These are phyloP conservation scores for Cyprinodon tularosa DNA, from an alignment of 2,113 vertebrate species.

Conservation along the genomic window DNA sequence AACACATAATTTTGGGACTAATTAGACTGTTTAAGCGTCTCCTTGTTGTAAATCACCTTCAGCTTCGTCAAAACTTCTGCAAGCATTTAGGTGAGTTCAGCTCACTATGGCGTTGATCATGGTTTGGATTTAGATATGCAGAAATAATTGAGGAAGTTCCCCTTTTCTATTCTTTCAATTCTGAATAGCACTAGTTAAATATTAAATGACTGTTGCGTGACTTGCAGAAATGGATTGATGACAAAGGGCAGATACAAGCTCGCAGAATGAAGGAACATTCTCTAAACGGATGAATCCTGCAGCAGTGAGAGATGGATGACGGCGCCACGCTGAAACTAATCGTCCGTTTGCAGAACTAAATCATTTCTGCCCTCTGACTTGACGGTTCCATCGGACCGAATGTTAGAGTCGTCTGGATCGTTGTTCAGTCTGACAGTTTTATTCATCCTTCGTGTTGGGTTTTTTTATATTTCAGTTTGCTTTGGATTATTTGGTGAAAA, in stretches of 20 bases:
- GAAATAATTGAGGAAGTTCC: background rate
- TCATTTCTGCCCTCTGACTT: constrained; percentile 31
- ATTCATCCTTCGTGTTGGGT: constrained; percentile 1
- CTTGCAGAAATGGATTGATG: no score
- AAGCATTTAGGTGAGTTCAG: no score
- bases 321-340: constrained; percentile 13
- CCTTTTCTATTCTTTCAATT: background rate
- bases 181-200: background rate
- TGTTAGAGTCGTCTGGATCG: background rate
- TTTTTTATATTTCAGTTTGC: background rate
- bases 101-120: background rate
- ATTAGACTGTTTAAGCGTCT: background rate
- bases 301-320: constrained; percentile 20
- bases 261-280: background rate
- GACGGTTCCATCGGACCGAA: background rate
- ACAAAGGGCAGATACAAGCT: background rate
- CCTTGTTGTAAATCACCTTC: background rate
- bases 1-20: background rate
- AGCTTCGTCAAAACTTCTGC: background rate
- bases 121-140: background rate
- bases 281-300: constrained; percentile 19
- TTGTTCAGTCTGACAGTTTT: constrained; percentile 4
- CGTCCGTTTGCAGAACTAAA: constrained; percentile 22
- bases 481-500: background rate
- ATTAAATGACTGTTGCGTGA: no score